Base-by-base conservation (phyloP, 2,888 invertebrate species). In the Orthonevra nobilis region DNA sequence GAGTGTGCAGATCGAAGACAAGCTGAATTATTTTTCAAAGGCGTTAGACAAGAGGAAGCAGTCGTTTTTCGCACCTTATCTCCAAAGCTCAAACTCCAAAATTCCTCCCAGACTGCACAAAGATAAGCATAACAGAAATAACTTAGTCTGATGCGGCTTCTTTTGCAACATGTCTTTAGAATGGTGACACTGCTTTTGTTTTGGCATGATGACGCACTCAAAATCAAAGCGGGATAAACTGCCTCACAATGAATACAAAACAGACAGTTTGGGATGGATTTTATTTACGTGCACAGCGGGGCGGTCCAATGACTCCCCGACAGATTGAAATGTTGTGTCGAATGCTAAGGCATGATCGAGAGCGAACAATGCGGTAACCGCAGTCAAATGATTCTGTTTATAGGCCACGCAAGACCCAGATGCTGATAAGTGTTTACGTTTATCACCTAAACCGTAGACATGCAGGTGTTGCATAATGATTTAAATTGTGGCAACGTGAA, bases 31-130 rank as follows among this genome's bases (percentile, higher is more conserved):
- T 50, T 48, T 72, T 56, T n/a, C n/a, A 56, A 56, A 40, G 42
- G 56, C 36, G 20, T 40, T 38, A 20, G 44, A 52, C 66, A 40
- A 40, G 23, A 73, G 58, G 66, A 74, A 66, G 60, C 54, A 54
- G 38, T n/a, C 20, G 30, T 52, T 44, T 48, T 64, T 32, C 52
- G 36, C 42, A 50, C 23, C 72, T 77, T 64, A 77, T 77, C 64
- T 72, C 72, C 77, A 70, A 77, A 44, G 64, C 44, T 54, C 28
- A 30, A 46, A 46, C 64, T 77, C 72, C 77, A 77, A 77, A 77
- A 70, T 64, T 52, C 60, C 12, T 15, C 38, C 52, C 48, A 40
- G 12, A 3, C 3, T 23, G 3, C 23, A 23, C 23, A 23, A 23
- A 72, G 66, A 72, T 77, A 72, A 54, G 60, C 52, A 3, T 64